Conservation (phyloP, 2,888 invertebrate genomes). For the Drosophila imparisetae region DNA sequence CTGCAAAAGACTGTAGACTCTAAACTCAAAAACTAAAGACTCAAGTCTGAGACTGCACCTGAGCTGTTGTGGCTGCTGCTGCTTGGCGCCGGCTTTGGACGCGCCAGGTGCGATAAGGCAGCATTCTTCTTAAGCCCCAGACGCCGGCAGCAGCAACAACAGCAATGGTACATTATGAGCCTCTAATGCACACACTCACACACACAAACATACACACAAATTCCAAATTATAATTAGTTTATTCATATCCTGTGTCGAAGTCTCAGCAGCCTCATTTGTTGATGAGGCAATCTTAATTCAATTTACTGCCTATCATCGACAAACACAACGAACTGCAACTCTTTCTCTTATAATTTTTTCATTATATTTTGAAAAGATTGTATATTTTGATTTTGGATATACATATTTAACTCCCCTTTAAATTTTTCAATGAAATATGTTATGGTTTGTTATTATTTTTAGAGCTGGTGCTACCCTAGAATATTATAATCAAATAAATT, state of each 20-base stretch:
- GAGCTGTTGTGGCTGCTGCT: slow-evolving; percentile 48
- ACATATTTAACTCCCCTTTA: neutral
- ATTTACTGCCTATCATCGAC: slow-evolving; percentile 62
- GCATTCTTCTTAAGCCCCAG: slow-evolving; percentile 72
- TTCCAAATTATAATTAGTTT: slow-evolving; percentile 76
- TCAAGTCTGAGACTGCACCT: slow-evolving; percentile 58
- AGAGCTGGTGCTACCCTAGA: neutral
- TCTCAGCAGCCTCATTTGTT: slow-evolving; percentile 72
- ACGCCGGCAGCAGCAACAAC: slow-evolving; percentile 50
- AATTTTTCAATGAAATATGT: too few species aligned
- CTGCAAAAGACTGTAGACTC: slow-evolving; percentile 5
- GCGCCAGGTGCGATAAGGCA: slow-evolving; percentile 76
- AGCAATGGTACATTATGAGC: slow-evolving; percentile 51
- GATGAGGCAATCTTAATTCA: slow-evolving; percentile 76
- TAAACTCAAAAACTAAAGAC: neutral
- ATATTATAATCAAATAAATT: neutral
- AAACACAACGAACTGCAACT: slow-evolving; percentile 30
- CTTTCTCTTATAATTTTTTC: slow-evolving; percentile 15
- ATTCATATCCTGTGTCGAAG: slow-evolving; percentile 80
- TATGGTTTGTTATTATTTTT: neutral
- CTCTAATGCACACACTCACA: slow-evolving; percentile 69
- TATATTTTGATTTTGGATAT: neutral
- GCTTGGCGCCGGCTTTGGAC: slow-evolving; percentile 72
- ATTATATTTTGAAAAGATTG: too few species aligned
- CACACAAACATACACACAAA: slow-evolving; percentile 30